A percentile compares a stretch with the other conserved stretches of the same genome.
phyloP scores from a whole-genome alignment of 2,797 vertebrate species.

The Vireo griseus region DNA sequence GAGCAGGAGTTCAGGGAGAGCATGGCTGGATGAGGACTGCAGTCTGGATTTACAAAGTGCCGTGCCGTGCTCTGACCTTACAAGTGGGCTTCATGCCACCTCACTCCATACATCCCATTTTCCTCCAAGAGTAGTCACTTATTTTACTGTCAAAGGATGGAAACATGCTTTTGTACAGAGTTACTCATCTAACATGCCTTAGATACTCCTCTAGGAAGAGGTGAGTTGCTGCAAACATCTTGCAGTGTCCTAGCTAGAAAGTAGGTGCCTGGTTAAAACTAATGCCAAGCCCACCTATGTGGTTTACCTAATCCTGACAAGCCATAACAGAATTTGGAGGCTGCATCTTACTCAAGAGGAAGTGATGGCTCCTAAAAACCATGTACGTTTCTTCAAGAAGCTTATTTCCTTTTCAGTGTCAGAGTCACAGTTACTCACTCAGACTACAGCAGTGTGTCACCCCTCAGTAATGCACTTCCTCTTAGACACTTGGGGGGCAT shows the following conservation, averaged over 20 bases:
- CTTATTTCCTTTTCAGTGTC: background rate
- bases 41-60: background rate
- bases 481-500: background rate
- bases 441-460: background rate
- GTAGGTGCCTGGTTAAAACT: background rate
- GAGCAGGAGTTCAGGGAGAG: background rate
- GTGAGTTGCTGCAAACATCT: background rate
- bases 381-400: background rate
- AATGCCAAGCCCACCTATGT: background rate
- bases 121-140: background rate
- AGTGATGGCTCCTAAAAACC: background rate
- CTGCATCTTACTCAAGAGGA: constrained; percentile 40
- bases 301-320: constrained; percentile 2
- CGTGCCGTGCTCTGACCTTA: background rate
- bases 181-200: background rate
- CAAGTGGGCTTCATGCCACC: background rate
- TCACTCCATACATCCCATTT: background rate
- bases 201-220: background rate
- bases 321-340: background rate
- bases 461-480: background rate
- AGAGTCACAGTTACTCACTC: constrained; percentile 21
- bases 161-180: background rate
- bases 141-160: background rate
- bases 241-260: background rate
- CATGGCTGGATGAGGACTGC: background rate